phyloP scores from a whole-genome alignment of 2,888 invertebrate species.

The Branchipolynoe longqiensis region DNA sequence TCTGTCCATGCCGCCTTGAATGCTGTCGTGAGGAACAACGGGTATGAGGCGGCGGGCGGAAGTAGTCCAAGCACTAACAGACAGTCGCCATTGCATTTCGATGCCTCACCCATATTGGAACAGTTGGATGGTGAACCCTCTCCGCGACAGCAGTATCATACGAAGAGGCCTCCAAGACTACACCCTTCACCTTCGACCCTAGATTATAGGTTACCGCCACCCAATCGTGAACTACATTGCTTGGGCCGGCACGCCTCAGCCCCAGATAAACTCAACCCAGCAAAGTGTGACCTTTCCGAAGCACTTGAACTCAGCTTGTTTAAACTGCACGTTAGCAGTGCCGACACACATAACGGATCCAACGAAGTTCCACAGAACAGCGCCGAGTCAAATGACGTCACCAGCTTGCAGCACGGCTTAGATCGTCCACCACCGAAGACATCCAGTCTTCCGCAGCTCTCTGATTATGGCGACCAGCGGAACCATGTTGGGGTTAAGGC shows the following conservation, averaged over 20 bases:
- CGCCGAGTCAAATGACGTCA: neutral
- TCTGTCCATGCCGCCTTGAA: constrained; percentile 46
- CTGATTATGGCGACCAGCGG: neutral
- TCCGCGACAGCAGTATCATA: neutral
- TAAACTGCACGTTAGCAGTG: constrained; percentile 20
- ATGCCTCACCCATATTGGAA: constrained; percentile 13
- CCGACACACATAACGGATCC: neutral
- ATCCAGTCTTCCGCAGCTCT: constrained; percentile 24
- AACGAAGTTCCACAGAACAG: neutral
- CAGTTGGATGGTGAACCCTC: constrained; percentile 15
- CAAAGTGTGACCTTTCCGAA: neutral
- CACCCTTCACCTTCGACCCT: neutral
- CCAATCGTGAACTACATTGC: neutral
- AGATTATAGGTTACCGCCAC: constrained; percentile 12
- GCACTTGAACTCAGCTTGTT: constrained; percentile 10
- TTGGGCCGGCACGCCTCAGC: constrained; percentile 33
- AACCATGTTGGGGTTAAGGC: neutral
- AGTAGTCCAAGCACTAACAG: neutral
- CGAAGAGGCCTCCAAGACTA: neutral
- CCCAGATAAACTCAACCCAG: constrained; percentile 26
- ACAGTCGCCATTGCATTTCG: neutral
- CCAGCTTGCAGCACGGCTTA: neutral
- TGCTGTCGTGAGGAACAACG: neutral
- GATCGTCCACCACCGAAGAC: constrained; percentile 14
- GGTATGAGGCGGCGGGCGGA: neutral